Evolutionary conservation across 2,113 vertebrate species (phyloP).

Genomic region (Tetraodon nigroviridis): DNA sequence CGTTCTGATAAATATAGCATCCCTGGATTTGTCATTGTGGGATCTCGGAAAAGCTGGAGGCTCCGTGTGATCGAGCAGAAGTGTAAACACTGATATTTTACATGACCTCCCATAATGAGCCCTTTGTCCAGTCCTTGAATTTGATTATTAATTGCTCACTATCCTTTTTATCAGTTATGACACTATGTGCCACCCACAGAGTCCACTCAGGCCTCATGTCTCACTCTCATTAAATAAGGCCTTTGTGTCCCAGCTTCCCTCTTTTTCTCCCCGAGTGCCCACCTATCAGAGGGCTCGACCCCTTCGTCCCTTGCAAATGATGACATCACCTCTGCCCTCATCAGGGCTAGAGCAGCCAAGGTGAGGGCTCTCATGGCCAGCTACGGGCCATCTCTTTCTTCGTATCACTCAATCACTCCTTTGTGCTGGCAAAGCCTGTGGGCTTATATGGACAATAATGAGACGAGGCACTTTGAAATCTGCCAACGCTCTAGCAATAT

Average conservation of each 20-base stretch:
- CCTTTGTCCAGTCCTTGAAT: constrained; percentile 63
- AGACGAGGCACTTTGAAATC: constrained; percentile 63
- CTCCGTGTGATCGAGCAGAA: constrained; percentile 53
- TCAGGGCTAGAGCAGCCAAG: constrained; percentile 61
- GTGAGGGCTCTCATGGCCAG: constrained; percentile 65
- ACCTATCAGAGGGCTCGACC: constrained; percentile 66
- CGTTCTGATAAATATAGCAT: constrained; percentile 71
- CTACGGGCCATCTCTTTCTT: constrained; percentile 49
- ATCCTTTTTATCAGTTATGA: constrained; percentile 68
- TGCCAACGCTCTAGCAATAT: constrained; percentile 65
- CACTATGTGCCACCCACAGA: constrained; percentile 74
- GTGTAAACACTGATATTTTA: constrained; percentile 59
- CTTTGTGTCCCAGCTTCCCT: constrained; percentile 63
- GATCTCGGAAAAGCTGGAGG: constrained; percentile 53
- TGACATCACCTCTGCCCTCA: constrained; percentile 73
- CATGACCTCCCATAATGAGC: constrained; percentile 69
- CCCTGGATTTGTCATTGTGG: constrained; percentile 57
- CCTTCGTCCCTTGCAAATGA: constrained; percentile 59
- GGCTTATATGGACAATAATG: constrained; percentile 70
- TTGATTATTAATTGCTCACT: constrained; percentile 63
- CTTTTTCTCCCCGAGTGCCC: constrained; percentile 65
- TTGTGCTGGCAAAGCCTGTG: constrained; percentile 65
- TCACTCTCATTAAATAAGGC: constrained; percentile 70
- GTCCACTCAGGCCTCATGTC: constrained; percentile 61
- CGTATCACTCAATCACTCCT: constrained; percentile 70